A percentile compares a stretch with the other conserved stretches of the same genome.
Conservation (phyloP, 2,888 invertebrate species). For the Candidula unifasciata region DNA sequence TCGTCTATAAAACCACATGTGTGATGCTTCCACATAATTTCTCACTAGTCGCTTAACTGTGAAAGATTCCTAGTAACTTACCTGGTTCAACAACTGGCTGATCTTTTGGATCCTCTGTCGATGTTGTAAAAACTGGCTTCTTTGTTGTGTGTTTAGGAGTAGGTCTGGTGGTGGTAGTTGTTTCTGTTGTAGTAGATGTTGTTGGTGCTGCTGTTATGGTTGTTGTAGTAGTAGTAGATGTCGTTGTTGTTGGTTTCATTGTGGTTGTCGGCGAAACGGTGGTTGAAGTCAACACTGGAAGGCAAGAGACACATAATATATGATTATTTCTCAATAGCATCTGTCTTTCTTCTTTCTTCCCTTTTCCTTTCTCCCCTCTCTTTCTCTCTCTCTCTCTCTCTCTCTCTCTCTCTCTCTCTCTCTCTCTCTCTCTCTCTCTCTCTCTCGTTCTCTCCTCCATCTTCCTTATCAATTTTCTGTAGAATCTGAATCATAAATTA, state of each 20-base stretch:
- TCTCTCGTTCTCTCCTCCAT: too few relatives aligned
- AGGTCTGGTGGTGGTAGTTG: slow-evolving; percentile 7
- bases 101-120: not conserved
- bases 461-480: too few relatives aligned
- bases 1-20: too few relatives aligned
- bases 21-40: too few relatives aligned
- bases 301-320: not conserved
- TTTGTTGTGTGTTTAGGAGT: not conserved
- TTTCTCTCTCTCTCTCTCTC: not conserved
- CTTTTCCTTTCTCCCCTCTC: not conserved
- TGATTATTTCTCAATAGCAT: not conserved
- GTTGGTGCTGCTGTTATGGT: slow-evolving; percentile 9
- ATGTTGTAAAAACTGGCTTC: slow-evolving; percentile 14
- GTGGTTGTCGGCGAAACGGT: slow-evolving; percentile 1
- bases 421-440: too few relatives aligned
- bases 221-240: slow-evolving; percentile 1
- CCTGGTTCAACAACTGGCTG: not conserved
- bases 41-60: too few relatives aligned
- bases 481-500: too few relatives aligned
- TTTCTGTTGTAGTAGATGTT: slow-evolving; percentile 2
- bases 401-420: too few relatives aligned
- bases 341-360: not conserved
- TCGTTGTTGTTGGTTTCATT: slow-evolving; percentile 9
- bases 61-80: too few relatives aligned
- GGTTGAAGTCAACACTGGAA: slow-evolving; percentile 29